A percentile compares a stretch with the other conserved stretches of the same genome.
Evolutionary conservation across 2,113 vertebrate species (phyloP).

Genomic region (Podiceps cristatus): DNA sequence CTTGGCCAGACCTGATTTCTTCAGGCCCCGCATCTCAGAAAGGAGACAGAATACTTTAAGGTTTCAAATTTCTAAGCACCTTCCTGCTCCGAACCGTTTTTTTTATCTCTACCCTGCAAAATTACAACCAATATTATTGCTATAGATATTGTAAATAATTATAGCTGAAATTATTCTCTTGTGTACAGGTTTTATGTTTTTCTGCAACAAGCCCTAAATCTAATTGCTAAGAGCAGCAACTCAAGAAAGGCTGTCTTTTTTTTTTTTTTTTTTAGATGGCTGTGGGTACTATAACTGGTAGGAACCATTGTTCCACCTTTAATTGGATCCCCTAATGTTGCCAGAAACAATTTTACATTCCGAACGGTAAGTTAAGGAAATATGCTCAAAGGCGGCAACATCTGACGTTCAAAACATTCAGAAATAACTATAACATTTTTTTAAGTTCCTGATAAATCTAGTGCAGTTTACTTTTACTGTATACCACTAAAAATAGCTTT

Average conservation of each 20-base stretch:
- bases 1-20: neutral
- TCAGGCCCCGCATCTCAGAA: neutral
- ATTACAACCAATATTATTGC: neutral
- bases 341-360: neutral
- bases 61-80: neutral
- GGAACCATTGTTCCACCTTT: neutral
- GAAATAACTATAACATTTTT: neutral
- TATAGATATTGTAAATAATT: neutral
- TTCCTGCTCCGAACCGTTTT: neutral
- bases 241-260: neutral
- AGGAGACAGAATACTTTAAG: neutral
- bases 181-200: neutral
- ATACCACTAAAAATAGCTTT: neutral
- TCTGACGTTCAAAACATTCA: neutral
- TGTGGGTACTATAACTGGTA: neutral
- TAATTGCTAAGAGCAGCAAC: fast-evolving
- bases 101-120: neutral
- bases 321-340: neutral
- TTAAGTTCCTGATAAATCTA: neutral
- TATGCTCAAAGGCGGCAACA: neutral
- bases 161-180: neutral
- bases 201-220: neutral
- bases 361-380: neutral
- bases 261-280: neutral
- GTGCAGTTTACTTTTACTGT: neutral